phyloP scores from a whole-genome alignment of 2,113 vertebrate species.

The Phylloscopus trochilus region DNA sequence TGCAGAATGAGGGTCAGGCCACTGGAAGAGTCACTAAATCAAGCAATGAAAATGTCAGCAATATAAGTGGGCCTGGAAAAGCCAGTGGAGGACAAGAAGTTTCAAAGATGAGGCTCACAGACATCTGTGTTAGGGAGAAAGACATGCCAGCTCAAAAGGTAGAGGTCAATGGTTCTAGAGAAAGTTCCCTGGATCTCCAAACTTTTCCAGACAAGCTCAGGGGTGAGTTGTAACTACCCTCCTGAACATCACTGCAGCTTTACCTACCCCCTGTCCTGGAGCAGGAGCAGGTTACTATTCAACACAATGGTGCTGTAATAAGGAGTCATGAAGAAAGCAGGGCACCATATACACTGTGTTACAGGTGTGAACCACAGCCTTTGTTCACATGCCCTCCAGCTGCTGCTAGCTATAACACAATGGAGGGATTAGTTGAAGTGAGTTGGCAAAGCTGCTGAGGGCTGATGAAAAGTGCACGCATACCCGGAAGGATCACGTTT shows the following conservation, averaged over 20 bases:
- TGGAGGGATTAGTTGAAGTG: constrained; percentile 32
- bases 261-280: not conserved
- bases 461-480: not conserved
- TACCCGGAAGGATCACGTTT: constrained; percentile 15
- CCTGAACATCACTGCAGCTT: not conserved
- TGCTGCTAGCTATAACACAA: constrained; percentile 36
- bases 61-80: not conserved
- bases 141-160: not conserved
- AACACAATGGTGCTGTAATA: not conserved
- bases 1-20: not conserved
- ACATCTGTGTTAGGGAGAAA: not conserved
- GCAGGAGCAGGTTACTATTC: not conserved
- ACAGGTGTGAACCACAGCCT: not conserved
- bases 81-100: not conserved
- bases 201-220: not conserved
- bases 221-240: not conserved
- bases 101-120: not conserved
- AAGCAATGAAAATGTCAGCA: not conserved
- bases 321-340: not conserved
- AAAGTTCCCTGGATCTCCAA: not conserved
- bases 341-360: not conserved
- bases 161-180: not conserved
- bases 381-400: constrained; percentile 53
- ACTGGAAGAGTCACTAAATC: not conserved
- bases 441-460: constrained; percentile 9